Conservation (phyloP, 2,113 vertebrate genomes). For the Ibidorhyncha struthersii region DNA sequence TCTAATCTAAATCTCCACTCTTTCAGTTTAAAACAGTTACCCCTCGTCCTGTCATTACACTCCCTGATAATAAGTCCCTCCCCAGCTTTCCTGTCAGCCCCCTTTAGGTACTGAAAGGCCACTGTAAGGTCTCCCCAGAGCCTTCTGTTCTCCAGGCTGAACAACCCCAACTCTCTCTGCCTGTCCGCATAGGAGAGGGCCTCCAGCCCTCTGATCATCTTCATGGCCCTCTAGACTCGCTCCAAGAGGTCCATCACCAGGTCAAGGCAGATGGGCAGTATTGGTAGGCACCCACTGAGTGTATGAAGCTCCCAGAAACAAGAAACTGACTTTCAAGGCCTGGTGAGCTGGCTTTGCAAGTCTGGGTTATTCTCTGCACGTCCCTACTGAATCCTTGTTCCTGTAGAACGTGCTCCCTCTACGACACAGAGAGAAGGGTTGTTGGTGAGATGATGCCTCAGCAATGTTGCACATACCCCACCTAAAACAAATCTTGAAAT, state of each 20-base stretch:
- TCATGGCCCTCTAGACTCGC: not conserved
- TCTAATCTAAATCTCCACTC: not conserved
- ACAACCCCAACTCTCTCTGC: not conserved
- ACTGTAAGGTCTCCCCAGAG: not conserved
- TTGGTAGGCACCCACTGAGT: accelerated
- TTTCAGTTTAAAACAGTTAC: not conserved
- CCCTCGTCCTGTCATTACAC: not conserved
- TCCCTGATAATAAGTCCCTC: not conserved
- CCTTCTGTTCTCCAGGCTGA: not conserved
- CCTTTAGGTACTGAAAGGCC: not conserved
- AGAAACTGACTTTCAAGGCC: not conserved
- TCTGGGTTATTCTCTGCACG: not conserved
- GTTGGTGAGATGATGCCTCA: not conserved
- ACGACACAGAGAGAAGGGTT: not conserved
- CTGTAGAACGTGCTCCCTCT: not conserved
- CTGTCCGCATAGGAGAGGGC: not conserved
- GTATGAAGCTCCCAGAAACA: not conserved
- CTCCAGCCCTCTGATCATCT: not conserved
- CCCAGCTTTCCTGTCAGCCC: not conserved
- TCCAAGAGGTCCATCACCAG: not conserved
- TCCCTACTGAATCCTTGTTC: not conserved
- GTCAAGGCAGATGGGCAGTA: not conserved
- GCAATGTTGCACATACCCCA: not conserved
- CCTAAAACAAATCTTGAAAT: not conserved
- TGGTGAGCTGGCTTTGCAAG: not conserved